Evolutionary conservation across 2,888 invertebrate species (phyloP).

Genomic region (Desoria tigrina): DNA sequence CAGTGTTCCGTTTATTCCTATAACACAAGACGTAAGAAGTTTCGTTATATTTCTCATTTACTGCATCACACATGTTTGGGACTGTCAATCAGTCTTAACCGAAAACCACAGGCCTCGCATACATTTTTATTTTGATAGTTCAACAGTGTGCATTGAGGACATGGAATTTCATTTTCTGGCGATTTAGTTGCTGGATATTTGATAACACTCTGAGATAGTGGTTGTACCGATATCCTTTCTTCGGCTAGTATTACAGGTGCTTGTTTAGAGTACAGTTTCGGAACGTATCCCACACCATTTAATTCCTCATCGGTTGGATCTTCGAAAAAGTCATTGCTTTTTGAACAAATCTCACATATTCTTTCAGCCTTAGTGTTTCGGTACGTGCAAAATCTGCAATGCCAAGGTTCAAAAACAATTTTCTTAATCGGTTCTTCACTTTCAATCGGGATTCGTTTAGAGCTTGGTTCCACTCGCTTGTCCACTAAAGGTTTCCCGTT

Average conservation of each 20-base stretch:
- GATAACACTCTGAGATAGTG: conserved; percentile 14
- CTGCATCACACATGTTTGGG: background rate
- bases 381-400: conserved; percentile 41
- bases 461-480: no score
- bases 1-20: no score
- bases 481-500: background rate
- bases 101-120: conserved; percentile 36
- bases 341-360: conserved; percentile 44
- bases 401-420: conserved; percentile 22
- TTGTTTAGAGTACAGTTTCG: conserved; percentile 24
- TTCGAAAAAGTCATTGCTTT: conserved; percentile 39
- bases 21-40: no score
- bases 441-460: background rate
- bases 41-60: no score
- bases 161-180: no score
- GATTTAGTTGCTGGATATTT: no score
- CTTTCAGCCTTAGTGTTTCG: conserved; percentile 23
- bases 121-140: conserved; percentile 20
- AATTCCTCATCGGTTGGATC: conserved; percentile 11
- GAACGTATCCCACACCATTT: no score
- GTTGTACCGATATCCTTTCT: background rate
- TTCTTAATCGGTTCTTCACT: background rate
- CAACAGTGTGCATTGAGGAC: conserved; percentile 38
- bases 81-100: conserved; percentile 23
- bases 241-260: background rate